phyloP scores from a whole-genome alignment of 2,888 invertebrate genomes.

The Sesamia inferens region DNA sequence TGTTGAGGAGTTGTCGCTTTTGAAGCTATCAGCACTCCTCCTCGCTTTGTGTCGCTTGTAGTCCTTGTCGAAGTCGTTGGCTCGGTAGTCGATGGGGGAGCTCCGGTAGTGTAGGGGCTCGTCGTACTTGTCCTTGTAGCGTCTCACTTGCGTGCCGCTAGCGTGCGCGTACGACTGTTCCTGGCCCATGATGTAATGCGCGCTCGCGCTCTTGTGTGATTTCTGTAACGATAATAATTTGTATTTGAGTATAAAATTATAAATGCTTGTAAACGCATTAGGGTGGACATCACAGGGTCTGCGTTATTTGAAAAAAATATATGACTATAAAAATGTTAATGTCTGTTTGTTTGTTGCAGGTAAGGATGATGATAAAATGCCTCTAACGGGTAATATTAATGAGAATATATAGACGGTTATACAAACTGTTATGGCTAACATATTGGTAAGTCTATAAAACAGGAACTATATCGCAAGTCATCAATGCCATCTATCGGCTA shows the following conservation, averaged over 20 bases:
- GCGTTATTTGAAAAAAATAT: neutral
- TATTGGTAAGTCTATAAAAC: neutral
- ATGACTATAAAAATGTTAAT: slow-evolving; percentile 3
- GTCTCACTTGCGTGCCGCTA: slow-evolving; percentile 77
- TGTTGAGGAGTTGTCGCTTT: slow-evolving; percentile 85
- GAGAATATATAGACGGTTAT: neutral
- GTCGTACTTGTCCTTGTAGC: slow-evolving; percentile 82
- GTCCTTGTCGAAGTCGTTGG: slow-evolving; percentile 75
- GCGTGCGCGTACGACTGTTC: slow-evolving; percentile 85
- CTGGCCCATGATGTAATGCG: slow-evolving; percentile 84
- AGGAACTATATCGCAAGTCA: slow-evolving; percentile 61
- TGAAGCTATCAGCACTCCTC: slow-evolving; percentile 84
- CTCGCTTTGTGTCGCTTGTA: slow-evolving; percentile 82
- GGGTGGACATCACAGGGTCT: neutral
- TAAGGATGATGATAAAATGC: slow-evolving; percentile 9
- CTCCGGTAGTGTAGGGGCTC: slow-evolving; percentile 76
- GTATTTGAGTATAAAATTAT: slow-evolving; percentile 12
- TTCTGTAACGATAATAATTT: slow-evolving; percentile 76
- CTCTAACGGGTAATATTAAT: neutral
- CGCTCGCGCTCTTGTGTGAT: slow-evolving; percentile 73
- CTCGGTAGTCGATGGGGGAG: slow-evolving; percentile 73
- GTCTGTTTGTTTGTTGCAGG: slow-evolving; percentile 42
- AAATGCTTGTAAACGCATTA: neutral
- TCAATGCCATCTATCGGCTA: slow-evolving; percentile 69
- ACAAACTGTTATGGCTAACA: neutral